Conservation (phyloP, 2,797 vertebrate genomes). For the Cheirogaleus major region DNA sequence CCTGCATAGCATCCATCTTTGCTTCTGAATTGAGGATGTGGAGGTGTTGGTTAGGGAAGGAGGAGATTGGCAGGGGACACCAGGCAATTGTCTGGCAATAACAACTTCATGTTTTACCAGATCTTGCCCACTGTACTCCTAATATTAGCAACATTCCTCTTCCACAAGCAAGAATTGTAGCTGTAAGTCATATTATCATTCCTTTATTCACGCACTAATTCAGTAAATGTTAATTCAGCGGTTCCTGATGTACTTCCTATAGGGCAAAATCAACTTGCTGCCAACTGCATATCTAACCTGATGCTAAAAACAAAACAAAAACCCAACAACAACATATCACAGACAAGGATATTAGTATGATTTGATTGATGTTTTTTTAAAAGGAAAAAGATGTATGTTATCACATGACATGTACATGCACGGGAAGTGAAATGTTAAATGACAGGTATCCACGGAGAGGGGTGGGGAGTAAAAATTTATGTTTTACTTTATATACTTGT, state of each 20-base stretch:
- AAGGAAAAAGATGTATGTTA: background rate
- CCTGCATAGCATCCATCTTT: background rate
- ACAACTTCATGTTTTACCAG: background rate
- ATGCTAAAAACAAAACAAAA: background rate
- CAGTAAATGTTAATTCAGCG: background rate
- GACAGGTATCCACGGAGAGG: background rate
- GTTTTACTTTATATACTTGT: background rate
- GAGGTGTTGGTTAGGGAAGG: background rate
- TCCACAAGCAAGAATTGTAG: background rate
- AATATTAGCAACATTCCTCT: background rate
- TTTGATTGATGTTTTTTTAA: background rate
- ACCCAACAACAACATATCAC: background rate
- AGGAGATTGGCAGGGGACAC: background rate
- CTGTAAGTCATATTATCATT: background rate
- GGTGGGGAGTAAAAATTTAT: background rate
- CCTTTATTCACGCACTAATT: background rate
- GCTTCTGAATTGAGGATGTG: background rate
- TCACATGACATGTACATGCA: background rate
- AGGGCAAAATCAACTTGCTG: background rate
- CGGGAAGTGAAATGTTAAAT: conserved; percentile 19
- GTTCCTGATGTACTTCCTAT: background rate
- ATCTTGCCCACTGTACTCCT: background rate
- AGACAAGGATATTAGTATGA: background rate
- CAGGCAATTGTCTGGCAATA: background rate
- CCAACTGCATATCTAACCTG: background rate